phyloP scores from a whole-genome alignment of 2,888 invertebrate species.

The Pediacus dermestoides region DNA sequence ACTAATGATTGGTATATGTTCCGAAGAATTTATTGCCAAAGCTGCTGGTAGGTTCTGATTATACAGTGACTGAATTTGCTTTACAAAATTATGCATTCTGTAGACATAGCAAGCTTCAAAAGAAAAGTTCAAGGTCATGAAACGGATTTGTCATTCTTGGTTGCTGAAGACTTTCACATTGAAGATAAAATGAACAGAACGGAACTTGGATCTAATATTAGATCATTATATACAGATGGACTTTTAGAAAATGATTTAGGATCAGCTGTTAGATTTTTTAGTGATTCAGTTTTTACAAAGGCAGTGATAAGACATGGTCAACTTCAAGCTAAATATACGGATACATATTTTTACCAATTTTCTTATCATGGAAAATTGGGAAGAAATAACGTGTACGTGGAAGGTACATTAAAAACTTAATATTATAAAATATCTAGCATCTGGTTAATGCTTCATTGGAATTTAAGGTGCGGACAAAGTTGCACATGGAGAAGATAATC shows the following conservation, averaged over 20 bases:
- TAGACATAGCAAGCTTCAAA: not conserved
- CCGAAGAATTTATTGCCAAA: conserved; percentile 23
- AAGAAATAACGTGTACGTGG: conserved; percentile 18
- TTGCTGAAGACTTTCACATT: conserved; percentile 11
- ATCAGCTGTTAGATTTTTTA: conserved; percentile 11
- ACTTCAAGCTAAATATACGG: not conserved
- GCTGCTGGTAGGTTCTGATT: conserved; percentile 13
- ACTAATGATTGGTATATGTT: conserved; percentile 26
- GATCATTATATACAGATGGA: not conserved
- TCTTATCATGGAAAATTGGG: conserved; percentile 27
- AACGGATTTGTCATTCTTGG: conserved; percentile 4
- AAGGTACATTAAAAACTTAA: conserved; percentile 29
- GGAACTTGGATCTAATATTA: conserved; percentile 19
- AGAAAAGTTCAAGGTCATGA: conserved; percentile 5
- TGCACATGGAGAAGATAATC: not conserved
- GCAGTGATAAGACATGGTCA: not conserved
- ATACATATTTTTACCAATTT: conserved; percentile 23
- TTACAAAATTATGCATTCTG: not conserved
- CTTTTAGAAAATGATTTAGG: not conserved
- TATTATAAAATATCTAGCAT: too few relatives aligned
- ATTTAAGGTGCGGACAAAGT: conserved; percentile 13
- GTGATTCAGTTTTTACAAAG: not conserved
- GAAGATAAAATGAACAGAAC: conserved; percentile 9
- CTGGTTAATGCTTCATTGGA: too few relatives aligned
- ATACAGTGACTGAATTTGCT: not conserved